Conservation (phyloP, 2,113 vertebrate genomes). For the Tragelaphus strepsiceros region DNA sequence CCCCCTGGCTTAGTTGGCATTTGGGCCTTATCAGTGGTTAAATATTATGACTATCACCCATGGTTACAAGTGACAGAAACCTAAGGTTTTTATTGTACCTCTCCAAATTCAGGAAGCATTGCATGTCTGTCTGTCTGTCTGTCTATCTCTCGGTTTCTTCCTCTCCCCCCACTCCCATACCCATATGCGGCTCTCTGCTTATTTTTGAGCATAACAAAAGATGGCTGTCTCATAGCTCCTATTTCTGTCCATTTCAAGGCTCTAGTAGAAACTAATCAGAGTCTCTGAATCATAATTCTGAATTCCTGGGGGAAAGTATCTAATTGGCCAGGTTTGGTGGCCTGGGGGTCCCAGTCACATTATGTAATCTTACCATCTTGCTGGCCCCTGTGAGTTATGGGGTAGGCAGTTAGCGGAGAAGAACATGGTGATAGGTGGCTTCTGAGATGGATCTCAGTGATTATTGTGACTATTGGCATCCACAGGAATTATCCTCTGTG, state of each 20-base stretch:
- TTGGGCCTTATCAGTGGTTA: background rate
- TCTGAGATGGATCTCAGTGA: background rate
- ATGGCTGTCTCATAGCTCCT: background rate
- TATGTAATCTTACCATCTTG: background rate
- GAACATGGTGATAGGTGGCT: accelerated
- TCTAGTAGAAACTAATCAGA: background rate
- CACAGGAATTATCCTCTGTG: background rate
- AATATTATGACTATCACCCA: background rate
- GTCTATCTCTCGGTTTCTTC: background rate
- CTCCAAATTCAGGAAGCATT: background rate
- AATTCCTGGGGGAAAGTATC: background rate
- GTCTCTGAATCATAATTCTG: background rate
- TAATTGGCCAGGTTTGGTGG: background rate
- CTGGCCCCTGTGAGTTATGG: background rate
- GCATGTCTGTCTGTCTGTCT: background rate
- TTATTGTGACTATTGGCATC: background rate
- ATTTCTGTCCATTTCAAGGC: background rate
- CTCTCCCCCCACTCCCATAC: background rate
- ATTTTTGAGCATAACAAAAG: background rate
- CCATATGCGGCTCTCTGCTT: background rate
- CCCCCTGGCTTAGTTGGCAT: background rate
- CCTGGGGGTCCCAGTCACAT: background rate
- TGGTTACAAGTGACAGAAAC: background rate
- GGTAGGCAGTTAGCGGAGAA: background rate
- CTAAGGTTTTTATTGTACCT: background rate